These are phyloP conservation scores for Capitulum mitella DNA, from an alignment of 2,888 invertebrate species.

Conservation along the genomic window DNA sequence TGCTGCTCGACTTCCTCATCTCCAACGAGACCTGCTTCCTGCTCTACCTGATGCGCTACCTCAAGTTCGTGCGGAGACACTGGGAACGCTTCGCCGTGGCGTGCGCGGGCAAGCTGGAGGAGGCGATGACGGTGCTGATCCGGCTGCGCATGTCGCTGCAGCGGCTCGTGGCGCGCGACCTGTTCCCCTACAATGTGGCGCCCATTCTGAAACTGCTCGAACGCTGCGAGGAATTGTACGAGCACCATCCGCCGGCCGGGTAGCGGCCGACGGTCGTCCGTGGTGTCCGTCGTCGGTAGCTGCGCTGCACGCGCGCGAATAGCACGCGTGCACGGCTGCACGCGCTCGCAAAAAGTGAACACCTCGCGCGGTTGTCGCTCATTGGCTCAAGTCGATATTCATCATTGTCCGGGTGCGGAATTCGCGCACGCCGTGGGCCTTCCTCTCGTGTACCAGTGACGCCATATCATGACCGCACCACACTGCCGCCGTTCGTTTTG, in stretches of 20 bases:
- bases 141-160: conserved; percentile 70
- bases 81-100: conserved; percentile 74
- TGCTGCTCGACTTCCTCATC: conserved; percentile 73
- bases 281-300: no score
- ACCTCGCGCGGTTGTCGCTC: no score
- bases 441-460: no score
- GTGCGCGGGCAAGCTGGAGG: conserved; percentile 61
- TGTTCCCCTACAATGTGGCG: conserved; percentile 84
- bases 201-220: conserved; percentile 74
- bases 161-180: conserved; percentile 67
- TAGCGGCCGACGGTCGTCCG: no score
- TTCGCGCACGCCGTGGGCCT: background rate
- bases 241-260: background rate
- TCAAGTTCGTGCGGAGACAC: conserved; percentile 74
- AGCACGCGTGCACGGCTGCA: no score
- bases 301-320: no score
- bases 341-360: no score
- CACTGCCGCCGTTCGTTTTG: background rate
- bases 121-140: conserved; percentile 75
- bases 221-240: conserved; percentile 35
- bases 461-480: background rate
- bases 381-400: background rate
- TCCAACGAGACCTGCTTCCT: conserved; percentile 87
- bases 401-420: background rate
- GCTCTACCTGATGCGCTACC: conserved; percentile 69